These are phyloP conservation scores for Leptobrachium leishanense DNA, from an alignment of 2,113 vertebrate species.

Conservation along the genomic window DNA sequence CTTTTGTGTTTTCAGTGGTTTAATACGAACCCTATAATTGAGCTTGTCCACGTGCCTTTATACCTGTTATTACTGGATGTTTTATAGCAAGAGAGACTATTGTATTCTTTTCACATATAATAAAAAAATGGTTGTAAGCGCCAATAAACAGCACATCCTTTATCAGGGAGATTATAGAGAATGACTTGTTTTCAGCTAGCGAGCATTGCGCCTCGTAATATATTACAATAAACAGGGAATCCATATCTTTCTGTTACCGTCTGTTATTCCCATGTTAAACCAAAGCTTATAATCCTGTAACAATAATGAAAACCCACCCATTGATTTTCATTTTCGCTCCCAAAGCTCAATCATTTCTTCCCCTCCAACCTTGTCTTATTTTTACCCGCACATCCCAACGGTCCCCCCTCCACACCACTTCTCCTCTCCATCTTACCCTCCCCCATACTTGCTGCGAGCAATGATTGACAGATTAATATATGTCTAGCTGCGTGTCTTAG, in stretches of 20 bases:
- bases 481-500: conserved; percentile 91
- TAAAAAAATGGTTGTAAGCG: conserved; percentile 14
- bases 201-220: conserved; percentile 19
- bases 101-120: conserved; percentile 18
- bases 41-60: too few relatives aligned
- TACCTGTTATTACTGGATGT: too few relatives aligned
- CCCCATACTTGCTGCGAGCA: conserved; percentile 68
- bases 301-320: conserved; percentile 42
- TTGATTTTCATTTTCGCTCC: conserved; percentile 26
- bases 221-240: conserved; percentile 35
- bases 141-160: neutral
- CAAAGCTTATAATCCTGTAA: conserved; percentile 38
- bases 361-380: conserved; percentile 19
- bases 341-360: conserved; percentile 28
- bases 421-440: conserved; percentile 51
- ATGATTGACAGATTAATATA: conserved; percentile 98
- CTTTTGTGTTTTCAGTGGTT: too few relatives aligned
- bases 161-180: neutral
- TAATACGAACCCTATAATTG: too few relatives aligned
- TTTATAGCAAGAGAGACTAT: neutral
- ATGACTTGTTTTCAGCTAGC: conserved; percentile 28
- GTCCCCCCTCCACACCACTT: conserved; percentile 24
- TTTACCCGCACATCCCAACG: conserved; percentile 22
- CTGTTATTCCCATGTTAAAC: conserved; percentile 35
- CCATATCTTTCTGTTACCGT: conserved; percentile 14